phyloP scores from a whole-genome alignment of 2,113 vertebrate species.

The Orcinus orca region DNA sequence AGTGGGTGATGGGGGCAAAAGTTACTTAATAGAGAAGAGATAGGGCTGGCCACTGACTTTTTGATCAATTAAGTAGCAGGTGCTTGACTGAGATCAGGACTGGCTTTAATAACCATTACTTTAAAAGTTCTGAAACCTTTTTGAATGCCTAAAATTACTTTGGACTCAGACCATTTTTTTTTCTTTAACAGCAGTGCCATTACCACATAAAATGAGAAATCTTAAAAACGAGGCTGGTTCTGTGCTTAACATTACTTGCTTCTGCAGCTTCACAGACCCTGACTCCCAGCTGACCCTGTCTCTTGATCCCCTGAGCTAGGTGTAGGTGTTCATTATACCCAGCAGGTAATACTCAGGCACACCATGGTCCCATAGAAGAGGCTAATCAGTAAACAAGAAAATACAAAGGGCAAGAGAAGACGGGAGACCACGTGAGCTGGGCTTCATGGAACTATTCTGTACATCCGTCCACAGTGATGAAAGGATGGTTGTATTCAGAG shows the following conservation, averaged over 20 bases:
- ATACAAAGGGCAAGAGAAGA: not conserved
- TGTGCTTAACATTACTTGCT: not conserved
- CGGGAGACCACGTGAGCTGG: fast-evolving
- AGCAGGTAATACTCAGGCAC: not conserved
- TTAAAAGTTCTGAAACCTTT: constrained; percentile 4
- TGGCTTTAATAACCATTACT: constrained; percentile 11
- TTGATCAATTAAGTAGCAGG: constrained; percentile 10
- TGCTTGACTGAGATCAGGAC: not conserved
- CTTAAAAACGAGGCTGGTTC: constrained; percentile 21
- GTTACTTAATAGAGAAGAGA: not conserved
- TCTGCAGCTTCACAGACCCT: not conserved
- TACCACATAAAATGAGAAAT: constrained; percentile 26
- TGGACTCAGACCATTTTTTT: constrained; percentile 8
- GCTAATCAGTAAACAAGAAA: not conserved
- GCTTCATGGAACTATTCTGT: not conserved
- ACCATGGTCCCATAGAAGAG: not conserved
- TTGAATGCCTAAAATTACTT: constrained; percentile 40
- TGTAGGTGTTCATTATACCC: not conserved
- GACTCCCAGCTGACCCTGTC: constrained; percentile 1
- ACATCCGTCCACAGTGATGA: not conserved
- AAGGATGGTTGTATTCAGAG: not conserved
- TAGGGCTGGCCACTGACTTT: not conserved
- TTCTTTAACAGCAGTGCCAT: not conserved
- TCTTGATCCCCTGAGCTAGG: not conserved
- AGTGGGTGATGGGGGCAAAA: not conserved